Percentiles rank a stretch among this genome's conserved stretches.
Conservation (phyloP, 2,113 vertebrate species). For the Morone chrysops region DNA sequence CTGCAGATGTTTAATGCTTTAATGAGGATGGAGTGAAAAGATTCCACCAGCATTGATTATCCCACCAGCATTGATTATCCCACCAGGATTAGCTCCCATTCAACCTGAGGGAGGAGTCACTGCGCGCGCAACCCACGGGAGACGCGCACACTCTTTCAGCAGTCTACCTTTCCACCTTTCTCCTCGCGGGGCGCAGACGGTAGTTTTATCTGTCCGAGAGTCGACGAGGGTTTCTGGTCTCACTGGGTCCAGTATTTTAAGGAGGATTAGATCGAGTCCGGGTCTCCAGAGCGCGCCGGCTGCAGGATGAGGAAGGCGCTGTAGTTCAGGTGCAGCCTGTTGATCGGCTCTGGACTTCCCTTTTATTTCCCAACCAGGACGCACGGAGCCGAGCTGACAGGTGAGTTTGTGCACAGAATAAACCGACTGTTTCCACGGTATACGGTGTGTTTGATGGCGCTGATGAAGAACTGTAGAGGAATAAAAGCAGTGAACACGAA, state of each 20-base stretch:
- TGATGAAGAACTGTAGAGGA: neutral
- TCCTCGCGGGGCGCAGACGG: neutral
- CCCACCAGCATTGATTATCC: too few species aligned
- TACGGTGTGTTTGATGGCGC: neutral
- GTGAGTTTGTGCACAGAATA: neutral
- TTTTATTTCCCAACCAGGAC: neutral
- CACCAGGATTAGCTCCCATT: neutral
- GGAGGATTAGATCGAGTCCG: neutral
- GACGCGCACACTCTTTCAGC: neutral
- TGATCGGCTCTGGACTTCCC: neutral
- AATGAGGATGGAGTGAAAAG: too few species aligned
- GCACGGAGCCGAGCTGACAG: neutral
- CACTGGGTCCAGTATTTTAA: neutral
- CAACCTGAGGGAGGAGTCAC: constrained; percentile 16
- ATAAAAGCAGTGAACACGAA: neutral
- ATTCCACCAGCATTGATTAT: too few species aligned
- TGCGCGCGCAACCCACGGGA: neutral
- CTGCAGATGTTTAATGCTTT: too few species aligned
- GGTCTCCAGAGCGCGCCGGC: neutral
- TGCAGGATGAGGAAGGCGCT: neutral
- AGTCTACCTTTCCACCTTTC: neutral
- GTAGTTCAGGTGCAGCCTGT: neutral
- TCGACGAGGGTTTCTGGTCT: too few species aligned
- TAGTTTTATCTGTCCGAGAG: neutral
- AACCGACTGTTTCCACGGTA: too few species aligned